A percentile compares a stretch with the other conserved stretches of the same genome.
Conservation (phyloP, 2,888 invertebrate genomes). For the Eupithecia abbreviata region DNA sequence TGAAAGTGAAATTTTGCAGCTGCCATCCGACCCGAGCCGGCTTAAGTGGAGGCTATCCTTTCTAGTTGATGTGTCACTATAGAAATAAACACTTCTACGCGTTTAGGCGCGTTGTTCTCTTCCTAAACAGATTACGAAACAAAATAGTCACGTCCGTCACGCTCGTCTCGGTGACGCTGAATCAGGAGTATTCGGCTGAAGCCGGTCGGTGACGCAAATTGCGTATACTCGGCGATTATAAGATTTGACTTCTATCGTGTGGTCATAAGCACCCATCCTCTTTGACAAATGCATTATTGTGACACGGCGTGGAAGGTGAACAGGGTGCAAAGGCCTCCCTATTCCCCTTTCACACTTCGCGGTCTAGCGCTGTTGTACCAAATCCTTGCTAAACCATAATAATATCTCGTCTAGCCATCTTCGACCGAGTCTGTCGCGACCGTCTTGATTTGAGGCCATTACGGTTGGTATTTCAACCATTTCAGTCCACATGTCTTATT, state of each 20-base stretch:
- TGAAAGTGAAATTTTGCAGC: slow-evolving; percentile 73
- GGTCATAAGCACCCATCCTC: neutral
- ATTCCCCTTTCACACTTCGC: neutral
- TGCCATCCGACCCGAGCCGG: slow-evolving; percentile 33
- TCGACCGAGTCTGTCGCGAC: neutral
- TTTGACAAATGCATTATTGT: neutral
- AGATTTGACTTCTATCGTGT: neutral
- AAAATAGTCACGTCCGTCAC: neutral
- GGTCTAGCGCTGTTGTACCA: neutral
- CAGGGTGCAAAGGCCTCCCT: neutral
- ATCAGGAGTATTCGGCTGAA: neutral
- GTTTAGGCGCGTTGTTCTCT: neutral
- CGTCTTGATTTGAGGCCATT: neutral
- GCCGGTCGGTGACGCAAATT: neutral
- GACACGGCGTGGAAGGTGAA: neutral
- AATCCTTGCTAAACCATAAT: neutral
- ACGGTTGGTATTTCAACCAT: neutral
- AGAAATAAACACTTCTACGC: neutral
- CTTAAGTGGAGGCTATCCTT: slow-evolving; percentile 35
- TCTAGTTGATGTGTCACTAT: neutral
- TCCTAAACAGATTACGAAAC: neutral
- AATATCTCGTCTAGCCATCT: neutral
- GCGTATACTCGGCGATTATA: neutral
- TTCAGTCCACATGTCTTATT: neutral
- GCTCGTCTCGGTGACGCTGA: neutral